Evolutionary conservation across 2,797 vertebrate genomes (phyloP).

Genomic region (Hemitrygon akajei): DNA sequence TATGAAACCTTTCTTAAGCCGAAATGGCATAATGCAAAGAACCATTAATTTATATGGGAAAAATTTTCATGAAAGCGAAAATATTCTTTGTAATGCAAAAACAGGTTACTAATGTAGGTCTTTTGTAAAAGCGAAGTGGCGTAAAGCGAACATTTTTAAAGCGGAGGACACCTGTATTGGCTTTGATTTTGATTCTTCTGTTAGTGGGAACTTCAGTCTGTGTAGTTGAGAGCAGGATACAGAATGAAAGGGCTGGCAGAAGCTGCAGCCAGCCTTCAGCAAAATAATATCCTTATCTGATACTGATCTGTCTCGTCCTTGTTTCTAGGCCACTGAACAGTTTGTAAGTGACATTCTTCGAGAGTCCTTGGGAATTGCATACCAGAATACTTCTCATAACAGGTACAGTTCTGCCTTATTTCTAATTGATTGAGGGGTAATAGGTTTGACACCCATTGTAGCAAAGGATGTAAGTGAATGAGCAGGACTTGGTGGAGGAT

Average conservation of each 20-base stretch:
- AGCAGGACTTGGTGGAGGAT: background rate
- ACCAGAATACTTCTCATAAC: slow-evolving; percentile 77
- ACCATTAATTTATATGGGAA: too few species aligned
- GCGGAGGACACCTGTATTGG: too few species aligned
- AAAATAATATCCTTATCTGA: background rate
- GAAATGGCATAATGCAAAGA: too few species aligned
- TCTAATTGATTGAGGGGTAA: background rate
- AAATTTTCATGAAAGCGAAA: too few species aligned
- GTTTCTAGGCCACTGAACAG: slow-evolving; percentile 81
- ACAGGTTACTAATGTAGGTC: too few species aligned
- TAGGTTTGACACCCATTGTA: background rate
- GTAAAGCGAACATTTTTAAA: too few species aligned
- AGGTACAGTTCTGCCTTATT: slow-evolving; percentile 60
- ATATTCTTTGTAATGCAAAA: too few species aligned
- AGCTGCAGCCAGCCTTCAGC: background rate
- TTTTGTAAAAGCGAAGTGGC: too few species aligned
- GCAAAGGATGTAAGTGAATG: background rate
- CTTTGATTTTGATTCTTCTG: background rate
- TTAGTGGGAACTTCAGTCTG: background rate
- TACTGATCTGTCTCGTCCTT: slow-evolving; percentile 18
- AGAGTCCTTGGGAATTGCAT: slow-evolving; percentile 78
- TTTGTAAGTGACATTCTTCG: slow-evolving; percentile 86
- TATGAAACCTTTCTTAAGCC: too few species aligned
- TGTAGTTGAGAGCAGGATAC: background rate
- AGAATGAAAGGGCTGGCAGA: background rate